Base-by-base conservation (phyloP, 2,797 vertebrate genomes). In the Sebastes hubbsi region DNA sequence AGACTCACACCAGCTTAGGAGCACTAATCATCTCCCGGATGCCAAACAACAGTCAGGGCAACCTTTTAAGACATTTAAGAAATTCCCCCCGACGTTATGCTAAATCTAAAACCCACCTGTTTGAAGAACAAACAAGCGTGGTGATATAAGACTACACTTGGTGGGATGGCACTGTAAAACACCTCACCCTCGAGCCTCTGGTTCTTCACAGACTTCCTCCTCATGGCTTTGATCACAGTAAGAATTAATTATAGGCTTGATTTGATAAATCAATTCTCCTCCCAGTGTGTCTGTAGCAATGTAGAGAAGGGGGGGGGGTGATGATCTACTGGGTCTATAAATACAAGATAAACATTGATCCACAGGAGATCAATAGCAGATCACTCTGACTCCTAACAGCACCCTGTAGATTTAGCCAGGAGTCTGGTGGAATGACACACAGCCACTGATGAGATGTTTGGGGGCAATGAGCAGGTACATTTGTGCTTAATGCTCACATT, bases 231-330 rank as follows among this genome's bases (percentile, higher is more conserved):
- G 88, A 89, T 90, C 88, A 76, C 82, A 84, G 69, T 86, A 46
- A 80, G 87, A 92, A 93, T 91, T 91, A 87, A 94, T 90, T 88
- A 87, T 78, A 88, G 80, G 58, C 86, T 77, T 91, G 90, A 93
- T 92, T 90, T 88, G 86, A 89, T 91, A 86, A 86, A 94, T 94
- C 87, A 89, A 85, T 91, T 82, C 79, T 84, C 78, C 77, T 77
- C 84, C 63, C 54, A 69, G 82, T 83, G 83, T 74, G 82, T 86
- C 77, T 78, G n/a, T 62, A 83, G 75, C 63, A 80, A 75, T 64
- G 78, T 65, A 58, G 64, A 42, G 71, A 62, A 59, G 22, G 22
- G 22, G 22, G 54, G 49, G 60, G 25, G 34, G 61, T 67, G 73
- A 65, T 60, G 62, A 78, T 85, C 77, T 70, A 67, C 61, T 69